Evolutionary conservation across 1,140 invertebrate genomes (phyloP), one percentile per base, ranked within the genome.

Genomic region (Anastatus disparis): DNA sequence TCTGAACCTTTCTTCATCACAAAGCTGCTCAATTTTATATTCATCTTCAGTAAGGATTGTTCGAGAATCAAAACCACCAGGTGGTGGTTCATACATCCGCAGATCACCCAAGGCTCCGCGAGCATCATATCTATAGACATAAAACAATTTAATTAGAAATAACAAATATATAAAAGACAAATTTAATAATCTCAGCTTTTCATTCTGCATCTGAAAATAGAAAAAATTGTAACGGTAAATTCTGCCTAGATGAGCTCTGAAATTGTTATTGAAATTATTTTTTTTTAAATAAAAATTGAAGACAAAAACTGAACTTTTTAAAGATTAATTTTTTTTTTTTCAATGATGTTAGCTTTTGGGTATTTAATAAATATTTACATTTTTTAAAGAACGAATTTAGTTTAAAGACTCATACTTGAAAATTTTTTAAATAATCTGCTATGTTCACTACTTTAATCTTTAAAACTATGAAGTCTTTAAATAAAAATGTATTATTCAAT

Each of bases 1-100:
- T 50, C 93, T 85, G 86, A 96, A 98, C 29, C 96, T 86, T 87
- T 98, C 96, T 79, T 95, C 93, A 82, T 97, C 96, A 82, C 94
- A 96, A 17, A 95, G 83, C 76, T 93, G 91, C 82, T 97, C 95
- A 65, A 95, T 88, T 81, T 93, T 91, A 73, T 90, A 87, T 85
- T 97, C 95, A 48, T 92, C 91, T 73, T 92, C 90, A 53, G 90
- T 92, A 15, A 97, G 86, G 58, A 91, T 89, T 52, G 89, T 87
- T 24, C 88, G 87, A 68, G 87, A 87, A 77, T 92, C 91, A 78
- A 88, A 91, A 75, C 91, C 92, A 75, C 92, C 91, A 2, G 90
- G 84, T 38, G 90, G 91, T 40, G 93, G 90, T 82, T 95, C 94
- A 81, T 90, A 89, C 8, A 87, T 83, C 53, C 88, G 85, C 74